Evolutionary conservation across 2,113 vertebrate species (phyloP).

Genomic region (Haliaeetus leucogaster): DNA sequence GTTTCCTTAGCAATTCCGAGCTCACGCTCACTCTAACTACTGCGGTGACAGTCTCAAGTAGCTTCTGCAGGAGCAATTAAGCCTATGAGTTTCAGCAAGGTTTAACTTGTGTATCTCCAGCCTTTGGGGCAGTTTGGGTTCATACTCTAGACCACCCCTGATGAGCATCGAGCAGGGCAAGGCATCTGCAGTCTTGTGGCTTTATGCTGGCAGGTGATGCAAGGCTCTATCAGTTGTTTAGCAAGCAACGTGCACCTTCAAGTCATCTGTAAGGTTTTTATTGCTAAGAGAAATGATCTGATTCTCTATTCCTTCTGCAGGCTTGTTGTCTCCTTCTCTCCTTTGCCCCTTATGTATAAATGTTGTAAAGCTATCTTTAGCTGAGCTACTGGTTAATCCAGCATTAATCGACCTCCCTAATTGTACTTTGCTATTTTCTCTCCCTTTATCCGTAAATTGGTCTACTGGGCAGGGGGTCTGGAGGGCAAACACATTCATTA

Average conservation of each 20-base stretch:
- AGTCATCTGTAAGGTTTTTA: conserved; percentile 13
- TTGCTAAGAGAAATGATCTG: neutral
- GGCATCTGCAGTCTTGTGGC: neutral
- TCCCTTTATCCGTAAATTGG: conserved; percentile 75
- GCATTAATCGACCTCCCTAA: conserved; percentile 70
- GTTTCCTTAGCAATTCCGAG: neutral
- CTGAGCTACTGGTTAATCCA: conserved; percentile 65
- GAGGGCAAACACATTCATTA: conserved; percentile 79
- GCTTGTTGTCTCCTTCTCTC: neutral
- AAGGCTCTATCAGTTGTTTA: neutral
- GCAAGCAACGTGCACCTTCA: neutral
- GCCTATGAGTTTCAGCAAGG: neutral
- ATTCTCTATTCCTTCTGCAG: conserved; percentile 11
- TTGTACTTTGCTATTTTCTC: conserved; percentile 70
- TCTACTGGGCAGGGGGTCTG: conserved; percentile 68
- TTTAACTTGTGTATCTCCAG: neutral
- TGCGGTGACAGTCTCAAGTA: neutral
- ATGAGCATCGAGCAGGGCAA: neutral
- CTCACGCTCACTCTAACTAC: neutral
- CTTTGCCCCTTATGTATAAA: neutral
- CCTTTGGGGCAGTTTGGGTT: neutral
- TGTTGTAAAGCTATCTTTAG: conserved; percentile 55
- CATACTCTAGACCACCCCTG: neutral
- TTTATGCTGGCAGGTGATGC: neutral
- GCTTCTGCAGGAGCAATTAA: neutral